These are phyloP conservation scores for Scatophagus argus DNA, from an alignment of 2,113 vertebrate species.

Conservation along the genomic window DNA sequence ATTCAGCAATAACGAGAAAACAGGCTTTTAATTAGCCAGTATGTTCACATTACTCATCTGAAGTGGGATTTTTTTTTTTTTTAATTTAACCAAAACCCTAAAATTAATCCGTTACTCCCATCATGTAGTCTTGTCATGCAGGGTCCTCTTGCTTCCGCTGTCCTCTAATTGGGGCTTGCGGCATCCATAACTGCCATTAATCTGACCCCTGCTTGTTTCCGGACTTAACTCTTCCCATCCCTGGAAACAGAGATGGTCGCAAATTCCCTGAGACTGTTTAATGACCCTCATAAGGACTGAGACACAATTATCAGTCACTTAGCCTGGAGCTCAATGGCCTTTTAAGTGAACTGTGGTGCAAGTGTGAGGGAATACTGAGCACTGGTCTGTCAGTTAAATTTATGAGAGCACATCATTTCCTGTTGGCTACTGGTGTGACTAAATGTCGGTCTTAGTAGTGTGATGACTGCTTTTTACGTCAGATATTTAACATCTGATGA, in stretches of 20 bases:
- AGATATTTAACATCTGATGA: neutral
- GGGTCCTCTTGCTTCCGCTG: neutral
- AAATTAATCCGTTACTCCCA: neutral
- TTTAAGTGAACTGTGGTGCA: constrained; percentile 51
- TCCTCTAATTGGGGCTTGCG: neutral
- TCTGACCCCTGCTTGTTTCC: constrained; percentile 11
- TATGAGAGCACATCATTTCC: constrained; percentile 42
- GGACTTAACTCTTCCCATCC: constrained; percentile 1
- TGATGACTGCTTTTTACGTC: neutral
- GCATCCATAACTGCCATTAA: neutral
- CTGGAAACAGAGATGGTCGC: neutral
- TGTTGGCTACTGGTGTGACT: constrained; percentile 19
- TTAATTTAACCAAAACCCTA: neutral
- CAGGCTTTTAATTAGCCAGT: neutral
- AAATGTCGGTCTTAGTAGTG: too few relatives aligned
- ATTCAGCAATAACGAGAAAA: neutral
- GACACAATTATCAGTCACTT: constrained; percentile 49
- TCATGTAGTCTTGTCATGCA: neutral
- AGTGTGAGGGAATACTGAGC: constrained; percentile 21
- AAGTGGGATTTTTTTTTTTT: neutral
- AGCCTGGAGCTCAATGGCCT: constrained; percentile 46
- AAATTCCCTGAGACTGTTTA: constrained; percentile 56
- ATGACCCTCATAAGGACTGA: constrained; percentile 41
- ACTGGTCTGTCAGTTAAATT: constrained; percentile 36
- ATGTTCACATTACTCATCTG: neutral